phyloP scores from a whole-genome alignment of 1,140 invertebrate species.

The Caenorhabditis elegans region DNA sequence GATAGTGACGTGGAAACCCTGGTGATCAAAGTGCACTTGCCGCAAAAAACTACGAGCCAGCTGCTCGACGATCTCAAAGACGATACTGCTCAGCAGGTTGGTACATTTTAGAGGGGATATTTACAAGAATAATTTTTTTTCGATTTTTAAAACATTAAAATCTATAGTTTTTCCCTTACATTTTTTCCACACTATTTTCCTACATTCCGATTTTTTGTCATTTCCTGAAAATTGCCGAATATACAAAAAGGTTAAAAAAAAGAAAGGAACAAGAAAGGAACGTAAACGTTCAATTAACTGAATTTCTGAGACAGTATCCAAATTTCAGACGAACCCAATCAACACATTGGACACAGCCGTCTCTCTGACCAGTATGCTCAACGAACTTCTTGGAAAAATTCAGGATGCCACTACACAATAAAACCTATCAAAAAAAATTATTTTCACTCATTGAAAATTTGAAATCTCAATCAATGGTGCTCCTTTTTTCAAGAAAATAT shows the following conservation, averaged over 20 bases:
- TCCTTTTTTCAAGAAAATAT: not conserved
- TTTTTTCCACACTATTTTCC: too few species aligned
- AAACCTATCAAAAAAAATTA: not conserved
- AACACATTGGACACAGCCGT: not conserved
- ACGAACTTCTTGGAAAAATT: not conserved
- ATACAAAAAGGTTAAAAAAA: too few species aligned
- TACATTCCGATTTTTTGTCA: too few species aligned
- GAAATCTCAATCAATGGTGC: not conserved
- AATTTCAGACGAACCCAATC: not conserved
- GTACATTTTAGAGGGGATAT: not conserved
- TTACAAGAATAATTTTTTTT: too few species aligned
- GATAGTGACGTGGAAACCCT: slow-evolving; percentile 14
- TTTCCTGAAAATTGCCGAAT: too few species aligned
- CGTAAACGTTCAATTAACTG: too few species aligned
- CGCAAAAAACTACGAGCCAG: slow-evolving; percentile 10
- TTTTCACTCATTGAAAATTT: slow-evolving; percentile 11
- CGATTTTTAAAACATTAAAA: too few species aligned
- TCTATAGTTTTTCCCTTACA: too few species aligned
- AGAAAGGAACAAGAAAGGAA: too few species aligned
- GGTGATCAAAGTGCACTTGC: slow-evolving; percentile 16
- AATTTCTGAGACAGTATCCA: too few species aligned
- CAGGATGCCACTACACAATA: slow-evolving; percentile 4
- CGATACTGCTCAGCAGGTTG: slow-evolving; percentile 4
- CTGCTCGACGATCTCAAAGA: slow-evolving; percentile 23
- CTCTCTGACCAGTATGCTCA: not conserved